A percentile compares a stretch with the other conserved stretches of the same genome.
phyloP scores from a whole-genome alignment of 2,888 invertebrate genomes.

The Ditula angustiorana region DNA sequence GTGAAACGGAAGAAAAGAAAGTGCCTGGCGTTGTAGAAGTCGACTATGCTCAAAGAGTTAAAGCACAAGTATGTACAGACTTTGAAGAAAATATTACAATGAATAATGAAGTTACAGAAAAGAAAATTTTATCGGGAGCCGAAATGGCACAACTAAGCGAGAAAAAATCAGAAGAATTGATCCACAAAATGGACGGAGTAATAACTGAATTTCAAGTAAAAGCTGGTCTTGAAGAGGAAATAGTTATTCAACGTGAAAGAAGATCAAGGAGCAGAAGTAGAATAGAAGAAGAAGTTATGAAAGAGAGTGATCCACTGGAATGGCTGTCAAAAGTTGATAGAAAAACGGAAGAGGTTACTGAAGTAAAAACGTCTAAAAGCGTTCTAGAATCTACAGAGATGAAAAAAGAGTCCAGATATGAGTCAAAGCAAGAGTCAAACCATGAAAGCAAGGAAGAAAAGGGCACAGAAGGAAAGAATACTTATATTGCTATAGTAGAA shows the following conservation, averaged over 20 bases:
- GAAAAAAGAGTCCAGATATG: slow-evolving; percentile 42
- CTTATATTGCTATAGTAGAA: slow-evolving; percentile 75
- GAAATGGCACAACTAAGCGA: slow-evolving; percentile 75
- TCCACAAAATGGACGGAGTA: slow-evolving; percentile 71
- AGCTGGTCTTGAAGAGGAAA: slow-evolving; percentile 57
- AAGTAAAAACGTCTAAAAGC: slow-evolving; percentile 45
- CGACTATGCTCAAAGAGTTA: not conserved
- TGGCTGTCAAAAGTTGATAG: slow-evolving; percentile 61
- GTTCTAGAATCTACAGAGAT: slow-evolving; percentile 9
- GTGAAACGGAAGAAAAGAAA: not conserved
- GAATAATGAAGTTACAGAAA: slow-evolving; percentile 40
- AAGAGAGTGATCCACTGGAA: slow-evolving; percentile 62
- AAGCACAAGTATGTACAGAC: slow-evolving; percentile 11
- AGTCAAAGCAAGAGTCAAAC: slow-evolving; percentile 52
- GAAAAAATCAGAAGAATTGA: slow-evolving; percentile 68
- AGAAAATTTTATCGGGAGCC: slow-evolving; percentile 58
- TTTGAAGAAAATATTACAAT: not conserved
- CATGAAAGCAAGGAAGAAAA: slow-evolving; percentile 50
- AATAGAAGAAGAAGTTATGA: slow-evolving; percentile 61
- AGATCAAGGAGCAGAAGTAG: slow-evolving; percentile 66
- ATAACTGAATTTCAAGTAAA: slow-evolving; percentile 73
- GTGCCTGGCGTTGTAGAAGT: not conserved
- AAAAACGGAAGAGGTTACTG: slow-evolving; percentile 48
- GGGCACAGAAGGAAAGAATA: slow-evolving; percentile 58
- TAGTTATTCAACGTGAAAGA: slow-evolving; percentile 45